phyloP scores from a whole-genome alignment of 2,113 vertebrate species.

The Phylloscopus trochiloides region DNA sequence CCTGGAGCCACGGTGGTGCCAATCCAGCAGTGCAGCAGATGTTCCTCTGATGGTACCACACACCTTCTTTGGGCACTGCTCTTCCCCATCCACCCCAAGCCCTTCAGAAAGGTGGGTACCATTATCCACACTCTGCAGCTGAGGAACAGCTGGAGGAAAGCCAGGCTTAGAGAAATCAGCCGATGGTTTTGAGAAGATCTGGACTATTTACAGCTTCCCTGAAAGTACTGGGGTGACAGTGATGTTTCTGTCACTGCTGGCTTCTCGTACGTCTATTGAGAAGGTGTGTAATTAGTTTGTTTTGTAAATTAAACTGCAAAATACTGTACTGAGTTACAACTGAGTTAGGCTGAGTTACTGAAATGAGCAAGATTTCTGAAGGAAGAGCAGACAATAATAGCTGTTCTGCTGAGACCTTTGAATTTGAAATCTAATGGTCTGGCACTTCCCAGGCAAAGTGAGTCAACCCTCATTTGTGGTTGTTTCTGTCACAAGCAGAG shows the following conservation, averaged over 20 bases:
- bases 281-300: not conserved
- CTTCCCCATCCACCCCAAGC: not conserved
- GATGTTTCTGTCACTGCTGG: not conserved
- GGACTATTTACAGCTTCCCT: not conserved
- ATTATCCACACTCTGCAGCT: not conserved
- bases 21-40: not conserved
- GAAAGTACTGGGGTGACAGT: not conserved
- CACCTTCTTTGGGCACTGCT: not conserved
- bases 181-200: not conserved
- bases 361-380: not conserved
- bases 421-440: not conserved
- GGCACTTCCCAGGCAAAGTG: not conserved
- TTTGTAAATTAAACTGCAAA: conserved; percentile 3
- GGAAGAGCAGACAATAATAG: not conserved
- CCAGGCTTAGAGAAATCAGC: not conserved
- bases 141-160: not conserved
- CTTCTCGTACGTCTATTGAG: not conserved
- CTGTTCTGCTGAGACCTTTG: not conserved
- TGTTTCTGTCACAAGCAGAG: not conserved
- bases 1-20: not conserved
- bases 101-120: not conserved
- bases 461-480: not conserved
- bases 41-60: not conserved
- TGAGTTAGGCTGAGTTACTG: not conserved
- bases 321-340: not conserved